A percentile compares a stretch with the other conserved stretches of the same genome.
phyloP scores from a whole-genome alignment of 2,113 vertebrate genomes.

The Tupaia tana region DNA sequence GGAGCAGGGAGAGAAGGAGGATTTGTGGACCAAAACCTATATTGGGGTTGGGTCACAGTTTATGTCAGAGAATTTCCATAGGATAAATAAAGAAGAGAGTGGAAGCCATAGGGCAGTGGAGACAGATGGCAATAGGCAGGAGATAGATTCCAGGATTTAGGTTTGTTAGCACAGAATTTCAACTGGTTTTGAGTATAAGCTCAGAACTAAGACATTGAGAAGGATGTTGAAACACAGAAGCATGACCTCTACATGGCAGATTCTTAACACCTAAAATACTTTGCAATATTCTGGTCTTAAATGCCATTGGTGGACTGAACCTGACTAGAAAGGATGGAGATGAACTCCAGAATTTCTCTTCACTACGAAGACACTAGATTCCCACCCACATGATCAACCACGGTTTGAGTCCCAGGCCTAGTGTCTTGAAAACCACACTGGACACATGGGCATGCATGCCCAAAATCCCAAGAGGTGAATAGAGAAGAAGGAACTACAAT shows the following conservation, averaged over 20 bases:
- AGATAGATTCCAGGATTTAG: neutral
- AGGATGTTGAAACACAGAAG: neutral
- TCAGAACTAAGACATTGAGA: neutral
- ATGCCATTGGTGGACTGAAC: neutral
- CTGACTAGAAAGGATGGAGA: neutral
- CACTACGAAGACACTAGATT: neutral
- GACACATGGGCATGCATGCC: no score
- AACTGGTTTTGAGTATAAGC: neutral
- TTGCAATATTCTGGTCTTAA: neutral
- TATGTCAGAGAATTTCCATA: neutral
- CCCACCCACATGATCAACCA: no score
- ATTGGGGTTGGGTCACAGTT: neutral
- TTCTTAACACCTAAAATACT: slow-evolving; percentile 13
- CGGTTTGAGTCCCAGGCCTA: no score
- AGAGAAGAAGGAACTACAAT: no score
- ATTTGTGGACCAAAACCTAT: neutral
- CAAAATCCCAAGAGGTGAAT: no score
- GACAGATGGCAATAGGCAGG: no score
- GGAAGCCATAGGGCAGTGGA: no score
- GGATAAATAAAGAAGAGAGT: no score
- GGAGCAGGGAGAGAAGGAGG: neutral
- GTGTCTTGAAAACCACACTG: no score
- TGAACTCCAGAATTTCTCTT: neutral
- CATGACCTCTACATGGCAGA: neutral
- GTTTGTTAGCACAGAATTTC: slow-evolving; percentile 8